phyloP scores from a whole-genome alignment of 2,888 invertebrate species.

The Gryllus longicercus region DNA sequence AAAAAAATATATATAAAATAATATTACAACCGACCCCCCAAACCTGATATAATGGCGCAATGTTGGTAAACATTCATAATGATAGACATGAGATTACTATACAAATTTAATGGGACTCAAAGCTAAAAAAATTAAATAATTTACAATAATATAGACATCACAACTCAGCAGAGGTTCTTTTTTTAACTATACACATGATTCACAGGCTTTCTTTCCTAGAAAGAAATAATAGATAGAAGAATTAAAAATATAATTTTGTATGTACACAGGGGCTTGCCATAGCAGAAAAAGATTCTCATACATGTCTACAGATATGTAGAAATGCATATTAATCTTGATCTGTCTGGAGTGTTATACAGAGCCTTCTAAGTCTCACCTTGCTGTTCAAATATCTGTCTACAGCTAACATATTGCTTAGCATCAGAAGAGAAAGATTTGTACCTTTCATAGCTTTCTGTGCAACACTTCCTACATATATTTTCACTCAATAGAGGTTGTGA shows the following conservation, averaged over 20 bases:
- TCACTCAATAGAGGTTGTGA: not conserved
- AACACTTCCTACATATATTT: not conserved
- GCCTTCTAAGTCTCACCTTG: not conserved
- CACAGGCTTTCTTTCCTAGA: constrained; percentile 31
- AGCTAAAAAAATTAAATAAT: constrained; percentile 11
- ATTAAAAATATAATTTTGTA: constrained; percentile 11
- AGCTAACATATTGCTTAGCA: constrained; percentile 23
- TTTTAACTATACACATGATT: constrained; percentile 27
- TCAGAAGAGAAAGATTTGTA: constrained; percentile 26
- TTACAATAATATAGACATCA: constrained; percentile 17
- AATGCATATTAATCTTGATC: not conserved
- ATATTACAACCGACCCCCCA: constrained; percentile 17
- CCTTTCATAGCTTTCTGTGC: constrained; percentile 21
- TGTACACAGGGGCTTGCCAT: constrained; percentile 23
- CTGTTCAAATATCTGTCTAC: not conserved
- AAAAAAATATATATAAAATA: constrained; percentile 11
- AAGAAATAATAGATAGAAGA: constrained; percentile 27
- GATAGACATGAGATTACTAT: constrained; percentile 11
- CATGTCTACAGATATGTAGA: constrained; percentile 24
- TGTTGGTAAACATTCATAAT: constrained; percentile 10
- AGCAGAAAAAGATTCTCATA: constrained; percentile 24
- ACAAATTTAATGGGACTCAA: constrained; percentile 17
- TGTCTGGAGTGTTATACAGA: not conserved
- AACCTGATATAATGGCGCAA: constrained; percentile 5
- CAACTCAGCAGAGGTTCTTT: constrained; percentile 3